Evolutionary conservation across 1,140 invertebrate genomes (phyloP), one percentile per base, ranked within the genome.

Genomic region (honey bee (Apis mellifera)): DNA sequence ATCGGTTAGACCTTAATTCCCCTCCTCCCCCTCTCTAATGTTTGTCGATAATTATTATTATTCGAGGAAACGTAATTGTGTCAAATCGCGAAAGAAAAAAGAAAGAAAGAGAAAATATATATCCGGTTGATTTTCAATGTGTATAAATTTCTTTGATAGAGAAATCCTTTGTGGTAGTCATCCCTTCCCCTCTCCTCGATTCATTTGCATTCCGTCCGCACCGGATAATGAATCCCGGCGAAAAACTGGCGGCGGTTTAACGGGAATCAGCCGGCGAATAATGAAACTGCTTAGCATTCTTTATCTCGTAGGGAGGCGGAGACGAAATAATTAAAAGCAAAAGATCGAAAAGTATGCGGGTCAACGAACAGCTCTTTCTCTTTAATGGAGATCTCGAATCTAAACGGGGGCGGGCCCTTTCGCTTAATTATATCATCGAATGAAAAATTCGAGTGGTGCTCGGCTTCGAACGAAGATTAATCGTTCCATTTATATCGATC

Each of bases 241-340:
- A 92, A 91, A 92, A 92, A 93, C 91, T 90, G 91, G 88, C 90
- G 88, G 91, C 89, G 90, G 90, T 92, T 91, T 92, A 92, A 92
- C 92, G 90, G 92, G 91, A 92, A 92, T 93, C 92, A 91, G 91
- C 91, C 86, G 89, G 90, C 92, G 92, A 92, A 92, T 93, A 93
- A 93, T 93, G 92, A 93, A 93, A 93, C 92, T 93, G 92, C 92
- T 93, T 93, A 91, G 92, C 91, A 93, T 92, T 93, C 91, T 92
- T 92, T 90, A 78, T 87, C 87, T 65, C 86, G 81, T 84, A 78
- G 86, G 85, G 32, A 42, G 89, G 87, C 78, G 89, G 86, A 85
- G 88, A 90, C 90, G 90, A 92, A 92, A 91, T 91, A 92, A 91
- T 92, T 91, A 91, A 91, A 91, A 90, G 88, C 82, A 88, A 81